phyloP scores from a whole-genome alignment of 2,888 invertebrate genomes.

The Villa cingulata region DNA sequence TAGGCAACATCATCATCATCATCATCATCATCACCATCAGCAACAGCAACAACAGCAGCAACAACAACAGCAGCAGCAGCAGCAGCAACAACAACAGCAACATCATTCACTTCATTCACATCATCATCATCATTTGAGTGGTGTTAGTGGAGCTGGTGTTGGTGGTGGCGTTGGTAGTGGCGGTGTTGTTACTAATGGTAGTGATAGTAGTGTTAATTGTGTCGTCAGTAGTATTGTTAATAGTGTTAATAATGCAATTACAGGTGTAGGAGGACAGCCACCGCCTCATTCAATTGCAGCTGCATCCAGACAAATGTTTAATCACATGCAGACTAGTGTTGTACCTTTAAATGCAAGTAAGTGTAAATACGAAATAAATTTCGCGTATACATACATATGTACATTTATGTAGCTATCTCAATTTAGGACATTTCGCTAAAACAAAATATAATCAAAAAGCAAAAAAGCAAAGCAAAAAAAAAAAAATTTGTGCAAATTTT shows the following conservation, averaged over 20 bases:
- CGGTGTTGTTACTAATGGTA: slow-evolving; percentile 23
- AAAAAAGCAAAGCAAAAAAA: no score
- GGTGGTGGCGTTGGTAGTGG: slow-evolving; percentile 14
- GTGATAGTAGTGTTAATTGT: no score
- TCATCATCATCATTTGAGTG: slow-evolving; percentile 15
- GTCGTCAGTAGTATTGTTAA: no score
- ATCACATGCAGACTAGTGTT: slow-evolving; percentile 33
- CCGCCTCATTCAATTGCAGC: slow-evolving; percentile 21
- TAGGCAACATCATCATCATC: slow-evolving; percentile 21
- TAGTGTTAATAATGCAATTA: no score
- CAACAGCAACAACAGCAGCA: slow-evolving; percentile 16
- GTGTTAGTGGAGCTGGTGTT: slow-evolving; percentile 10
- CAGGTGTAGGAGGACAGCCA: slow-evolving; percentile 36
- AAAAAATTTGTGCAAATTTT: no score
- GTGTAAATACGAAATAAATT: slow-evolving; percentile 23
- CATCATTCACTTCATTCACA: slow-evolving; percentile 12
- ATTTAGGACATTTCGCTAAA: no score
- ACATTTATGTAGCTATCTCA: no score
- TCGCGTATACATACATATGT: no score
- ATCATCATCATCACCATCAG: slow-evolving; percentile 21
- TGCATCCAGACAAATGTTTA: slow-evolving; percentile 32
- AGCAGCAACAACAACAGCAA: slow-evolving; percentile 12
- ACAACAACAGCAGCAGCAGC: slow-evolving; percentile 5
- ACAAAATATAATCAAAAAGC: no score
- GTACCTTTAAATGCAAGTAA: slow-evolving; percentile 38